Evolutionary conservation across 2,888 invertebrate genomes (phyloP), one percentile per base, ranked within the genome.

Genomic region (Carterocephalus palaemon): DNA sequence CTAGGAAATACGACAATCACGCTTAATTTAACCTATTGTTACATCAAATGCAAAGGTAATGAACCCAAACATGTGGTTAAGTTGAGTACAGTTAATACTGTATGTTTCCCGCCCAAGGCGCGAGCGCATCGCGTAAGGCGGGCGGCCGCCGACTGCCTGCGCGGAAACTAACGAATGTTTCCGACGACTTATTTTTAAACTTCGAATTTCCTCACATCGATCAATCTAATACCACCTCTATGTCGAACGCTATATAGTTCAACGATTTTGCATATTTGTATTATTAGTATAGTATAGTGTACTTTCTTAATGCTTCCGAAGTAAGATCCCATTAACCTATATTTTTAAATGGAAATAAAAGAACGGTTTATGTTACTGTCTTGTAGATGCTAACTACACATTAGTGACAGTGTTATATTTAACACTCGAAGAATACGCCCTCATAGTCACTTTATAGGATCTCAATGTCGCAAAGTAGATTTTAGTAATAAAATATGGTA

Each of bases 161-260:
- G 52, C 82, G 81, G 70, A 68, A 64, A 66, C 58, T 32, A 20
- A 64, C 83, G 85, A 84, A 65, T 49, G 52, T 54, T 63, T 65
- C 75, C 80, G 80, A 81, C 64, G 41, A 54, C 57, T 69, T 83
- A 83, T 84, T 84, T 84, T 79, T 85, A 85, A 78, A 77, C 71
- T 60, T 51, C 52, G 62, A 62, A 66, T 67, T 70, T 69, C 60
- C 56, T 58, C 60, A 54, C 61, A 52, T 49, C 37, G 28, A 15
- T 39, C 43, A 47, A 34, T 12, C 32, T 23, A 48, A 55, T 46
- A 52, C 38, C 26, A 26, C 23, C 47, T 52, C 51, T 65, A 61
- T 55, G 40, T 9, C n/a, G 43, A 47, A 31, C 6, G 42, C 32
- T 42, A 43, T 54, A 67, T 55, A 57, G 56, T 59, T 7, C 31